Evolutionary conservation across 2,888 invertebrate species (phyloP).

Genomic region (Athalia cordata): DNA sequence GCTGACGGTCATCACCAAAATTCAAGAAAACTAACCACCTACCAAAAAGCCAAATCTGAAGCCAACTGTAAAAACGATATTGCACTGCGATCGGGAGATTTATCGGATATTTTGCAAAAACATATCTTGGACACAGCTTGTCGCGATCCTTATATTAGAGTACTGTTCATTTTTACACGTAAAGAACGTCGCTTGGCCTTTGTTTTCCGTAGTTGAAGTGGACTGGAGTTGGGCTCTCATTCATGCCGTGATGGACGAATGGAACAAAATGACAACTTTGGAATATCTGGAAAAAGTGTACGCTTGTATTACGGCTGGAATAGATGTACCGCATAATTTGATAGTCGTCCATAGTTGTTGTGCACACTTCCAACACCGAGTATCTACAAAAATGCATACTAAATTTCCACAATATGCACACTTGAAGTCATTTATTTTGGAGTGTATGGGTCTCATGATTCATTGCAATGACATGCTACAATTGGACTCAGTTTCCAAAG

Average conservation of each 20-base stretch:
- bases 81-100: no score
- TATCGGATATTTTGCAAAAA: no score
- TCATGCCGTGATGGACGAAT: conserved; percentile 12
- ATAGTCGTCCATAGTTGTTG: conserved; percentile 18
- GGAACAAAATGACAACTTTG: conserved; percentile 10
- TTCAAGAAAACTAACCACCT: no score
- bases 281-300: conserved; percentile 10
- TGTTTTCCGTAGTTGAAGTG: conserved; percentile 21
- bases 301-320: neutral
- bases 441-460: conserved; percentile 17
- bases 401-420: neutral
- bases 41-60: no score
- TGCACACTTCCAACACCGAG: conserved; percentile 22
- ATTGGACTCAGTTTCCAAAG: conserved; percentile 1
- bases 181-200: conserved; percentile 4
- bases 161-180: no score
- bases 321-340: neutral
- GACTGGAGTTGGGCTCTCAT: conserved; percentile 42
- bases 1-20: no score
- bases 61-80: no score
- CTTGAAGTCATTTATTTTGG: neutral
- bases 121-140: no score
- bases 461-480: neutral
- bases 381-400: conserved; percentile 4
- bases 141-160: no score